phyloP scores from a whole-genome alignment of 1,140 invertebrate genomes.

The Rhizoglyphus robini region DNA sequence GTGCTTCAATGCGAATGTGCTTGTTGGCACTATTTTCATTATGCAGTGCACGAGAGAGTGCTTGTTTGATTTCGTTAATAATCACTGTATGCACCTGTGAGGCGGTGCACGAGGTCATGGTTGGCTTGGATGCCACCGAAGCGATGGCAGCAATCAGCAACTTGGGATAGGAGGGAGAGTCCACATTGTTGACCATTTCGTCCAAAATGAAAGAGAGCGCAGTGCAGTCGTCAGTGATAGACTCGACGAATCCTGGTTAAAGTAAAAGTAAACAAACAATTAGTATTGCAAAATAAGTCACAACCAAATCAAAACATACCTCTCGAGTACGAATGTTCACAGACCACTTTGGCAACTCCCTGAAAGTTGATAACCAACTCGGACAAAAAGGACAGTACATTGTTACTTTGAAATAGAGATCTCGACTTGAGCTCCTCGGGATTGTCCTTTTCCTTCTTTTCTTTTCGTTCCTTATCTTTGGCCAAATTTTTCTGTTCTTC shows the following conservation, averaged over 20 bases:
- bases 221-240: no score
- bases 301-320: slow-evolving; percentile 44
- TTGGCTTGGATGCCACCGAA: slow-evolving; percentile 58
- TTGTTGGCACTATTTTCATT: slow-evolving; percentile 60
- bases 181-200: no score
- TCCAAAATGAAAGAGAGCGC: no score
- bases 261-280: neutral
- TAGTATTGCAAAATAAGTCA: neutral
- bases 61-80: slow-evolving; percentile 57
- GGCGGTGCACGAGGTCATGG: no score
- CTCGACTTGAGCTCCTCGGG: no score
- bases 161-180: slow-evolving; percentile 54
- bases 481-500: no score
- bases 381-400: slow-evolving; percentile 61
- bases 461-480: slow-evolving; percentile 28
- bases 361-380: slow-evolving; percentile 69
- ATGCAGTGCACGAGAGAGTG: slow-evolving; percentile 52
- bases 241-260: no score
- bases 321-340: no score
- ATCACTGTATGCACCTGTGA: slow-evolving; percentile 59
- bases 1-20: no score
- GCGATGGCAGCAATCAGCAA: slow-evolving; percentile 48
- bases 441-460: no score
- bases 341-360: no score
- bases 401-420: no score